phyloP scores from a whole-genome alignment of 92 coral and sea anemone genomes.

The Blastomussa wellsi region DNA sequence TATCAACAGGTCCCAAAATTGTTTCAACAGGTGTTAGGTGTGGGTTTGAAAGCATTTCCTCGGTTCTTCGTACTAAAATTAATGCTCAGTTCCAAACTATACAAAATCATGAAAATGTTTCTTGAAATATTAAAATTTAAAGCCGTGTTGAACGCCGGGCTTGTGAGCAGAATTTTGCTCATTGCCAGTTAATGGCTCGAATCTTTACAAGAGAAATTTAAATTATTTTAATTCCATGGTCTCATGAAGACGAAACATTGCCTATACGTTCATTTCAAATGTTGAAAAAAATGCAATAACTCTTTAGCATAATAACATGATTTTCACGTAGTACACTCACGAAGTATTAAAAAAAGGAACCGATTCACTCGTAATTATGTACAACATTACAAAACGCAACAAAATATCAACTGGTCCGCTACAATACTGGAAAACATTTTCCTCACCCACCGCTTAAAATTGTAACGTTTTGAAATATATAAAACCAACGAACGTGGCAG shows the following conservation, averaged over 20 bases:
- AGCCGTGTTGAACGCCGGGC: background rate
- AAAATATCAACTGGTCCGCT: background rate
- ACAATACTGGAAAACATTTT: background rate
- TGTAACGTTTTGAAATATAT: background rate
- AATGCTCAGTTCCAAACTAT: background rate
- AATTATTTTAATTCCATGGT: background rate
- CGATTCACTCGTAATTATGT: background rate
- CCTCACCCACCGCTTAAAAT: background rate
- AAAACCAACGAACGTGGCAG: background rate
- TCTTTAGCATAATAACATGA: background rate
- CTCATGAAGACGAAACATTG: no score
- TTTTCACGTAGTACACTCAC: background rate
- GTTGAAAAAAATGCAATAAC: background rate
- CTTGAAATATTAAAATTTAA: background rate
- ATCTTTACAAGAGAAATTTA: background rate
- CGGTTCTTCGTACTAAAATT: background rate
- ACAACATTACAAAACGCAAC: background rate
- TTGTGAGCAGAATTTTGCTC: background rate
- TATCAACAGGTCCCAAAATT: conserved; percentile 13
- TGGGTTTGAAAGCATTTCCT: background rate
- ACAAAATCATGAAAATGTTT: background rate
- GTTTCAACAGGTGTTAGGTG: conserved; percentile 24
- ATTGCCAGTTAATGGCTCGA: background rate
- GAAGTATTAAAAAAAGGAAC: background rate
- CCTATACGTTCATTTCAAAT: background rate